Evolutionary conservation across 2,113 vertebrate species (phyloP).

Genomic region (Ardeotis arabs): DNA sequence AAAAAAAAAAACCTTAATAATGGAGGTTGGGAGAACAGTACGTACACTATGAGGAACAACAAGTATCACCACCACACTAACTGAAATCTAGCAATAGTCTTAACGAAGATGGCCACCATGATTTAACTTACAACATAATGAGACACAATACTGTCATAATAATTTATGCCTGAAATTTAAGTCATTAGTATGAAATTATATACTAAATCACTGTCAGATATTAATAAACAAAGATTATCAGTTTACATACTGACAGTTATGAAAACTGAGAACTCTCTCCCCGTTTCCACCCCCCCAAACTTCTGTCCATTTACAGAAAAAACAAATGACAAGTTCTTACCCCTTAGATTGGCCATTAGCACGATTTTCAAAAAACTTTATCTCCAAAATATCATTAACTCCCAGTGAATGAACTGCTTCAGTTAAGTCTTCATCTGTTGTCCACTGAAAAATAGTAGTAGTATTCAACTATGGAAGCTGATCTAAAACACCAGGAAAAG

Average conservation of each 20-base stretch:
- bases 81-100: neutral
- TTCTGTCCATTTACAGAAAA: neutral
- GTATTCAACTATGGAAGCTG: slow-evolving; percentile 39
- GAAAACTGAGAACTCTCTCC: neutral
- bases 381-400: slow-evolving; percentile 96
- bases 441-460: slow-evolving; percentile 87
- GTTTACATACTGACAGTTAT: neutral
- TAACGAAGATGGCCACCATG: neutral
- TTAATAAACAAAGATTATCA: neutral
- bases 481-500: neutral
- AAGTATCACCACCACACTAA: neutral
- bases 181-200: neutral
- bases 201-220: neutral
- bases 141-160: neutral
- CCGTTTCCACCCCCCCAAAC: neutral
- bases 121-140: neutral
- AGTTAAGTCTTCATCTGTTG: slow-evolving; percentile 97
- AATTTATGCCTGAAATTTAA: neutral
- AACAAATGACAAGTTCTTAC: slow-evolving; percentile 74
- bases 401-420: slow-evolving; percentile 96
- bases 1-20: neutral
- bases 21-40: neutral
- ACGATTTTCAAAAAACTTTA: slow-evolving; percentile 99
- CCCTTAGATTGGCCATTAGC: slow-evolving; percentile 99
- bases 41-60: neutral